Evolutionary conservation across 2,113 vertebrate species (phyloP), one percentile per base, ranked within the genome.

Genomic region (Manacus vitellinus): DNA sequence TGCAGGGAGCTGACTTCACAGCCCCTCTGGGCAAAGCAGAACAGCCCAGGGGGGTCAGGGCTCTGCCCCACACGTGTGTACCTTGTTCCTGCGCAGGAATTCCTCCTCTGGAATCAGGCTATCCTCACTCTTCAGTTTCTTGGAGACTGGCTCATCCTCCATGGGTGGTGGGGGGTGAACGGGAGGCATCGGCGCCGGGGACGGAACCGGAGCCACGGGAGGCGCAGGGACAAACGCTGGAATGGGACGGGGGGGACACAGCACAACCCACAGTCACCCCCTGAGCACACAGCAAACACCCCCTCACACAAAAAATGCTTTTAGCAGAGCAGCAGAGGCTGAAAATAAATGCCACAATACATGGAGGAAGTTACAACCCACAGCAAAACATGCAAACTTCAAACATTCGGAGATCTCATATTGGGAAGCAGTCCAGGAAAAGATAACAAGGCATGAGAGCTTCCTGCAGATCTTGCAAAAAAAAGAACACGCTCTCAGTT

Each of bases 121-220:
- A 44, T 99, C 99, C 94, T 99, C 99, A 0, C 98, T 99, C 98
- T 99, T 99, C 98, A 99, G 99, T 91, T 99, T 99, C 98, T 99
- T 99, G 66, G 96, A 99, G 78, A 98, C 81, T 2, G 99, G 99
- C 85, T 99, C 99, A 75, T 99, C 99, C 2, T 99, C 99, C 94
- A 99, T 98, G 59, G 99, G 99, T 9, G 98, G 99, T 0, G 99
- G 99, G 1, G 99, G 99, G 89, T 99, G 99, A 33, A 98, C 95
- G 0, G 99, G 99, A 24, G 99, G 99, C 96, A 98, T 98, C 2
- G 99, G 99, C 1, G 98, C 98, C 0, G 98, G 98, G n/a, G 98
- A 97, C 25, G 98, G 90, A 44, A 98, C 98, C 0, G 99, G 99
- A 47, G 99, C 99, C 67, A 99, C 98, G 0, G 99, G 99, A 70